Evolutionary conservation across 2,888 invertebrate genomes (phyloP).

Genomic region (Oscheius myriophilus): DNA sequence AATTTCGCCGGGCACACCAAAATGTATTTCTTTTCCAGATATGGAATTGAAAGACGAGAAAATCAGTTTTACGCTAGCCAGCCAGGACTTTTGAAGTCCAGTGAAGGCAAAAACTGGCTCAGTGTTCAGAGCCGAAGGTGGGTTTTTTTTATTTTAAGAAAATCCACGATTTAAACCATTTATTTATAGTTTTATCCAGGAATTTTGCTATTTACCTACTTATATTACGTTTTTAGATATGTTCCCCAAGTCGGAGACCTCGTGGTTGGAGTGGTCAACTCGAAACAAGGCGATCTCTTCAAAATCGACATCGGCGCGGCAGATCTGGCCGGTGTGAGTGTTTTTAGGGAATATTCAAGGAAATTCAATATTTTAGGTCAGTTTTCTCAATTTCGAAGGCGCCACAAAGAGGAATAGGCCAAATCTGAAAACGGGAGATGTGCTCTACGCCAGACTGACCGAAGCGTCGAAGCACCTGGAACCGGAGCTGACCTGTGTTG

Average conservation of each 20-base stretch:
- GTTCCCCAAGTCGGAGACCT: slow-evolving; percentile 64
- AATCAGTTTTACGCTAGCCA: slow-evolving; percentile 37
- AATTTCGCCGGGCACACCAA: neutral
- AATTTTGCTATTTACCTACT: no score
- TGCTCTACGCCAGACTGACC: slow-evolving; percentile 63
- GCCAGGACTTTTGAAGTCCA: slow-evolving; percentile 43
- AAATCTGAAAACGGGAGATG: slow-evolving; percentile 64
- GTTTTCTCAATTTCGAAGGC: slow-evolving; percentile 59
- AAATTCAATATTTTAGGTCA: slow-evolving; percentile 26
- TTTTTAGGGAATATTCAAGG: neutral
- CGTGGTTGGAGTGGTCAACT: slow-evolving; percentile 64
- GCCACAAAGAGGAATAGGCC: slow-evolving; percentile 70
- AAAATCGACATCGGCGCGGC: slow-evolving; percentile 66
- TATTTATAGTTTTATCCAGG: no score
- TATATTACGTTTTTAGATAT: slow-evolving; percentile 53
- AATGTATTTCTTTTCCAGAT: slow-evolving; percentile 31
- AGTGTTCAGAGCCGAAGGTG: slow-evolving; percentile 54
- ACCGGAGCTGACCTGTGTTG: slow-evolving; percentile 67
- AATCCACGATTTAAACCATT: neutral
- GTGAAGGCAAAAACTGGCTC: slow-evolving; percentile 50
- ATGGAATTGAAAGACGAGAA: slow-evolving; percentile 49
- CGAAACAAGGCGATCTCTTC: slow-evolving; percentile 63
- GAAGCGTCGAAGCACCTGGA: slow-evolving; percentile 66
- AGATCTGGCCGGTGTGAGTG: slow-evolving; percentile 57
- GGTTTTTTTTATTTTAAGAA: neutral